Evolutionary conservation across 2,888 invertebrate genomes (phyloP).

Genomic region (Agrenia bidenticulata): DNA sequence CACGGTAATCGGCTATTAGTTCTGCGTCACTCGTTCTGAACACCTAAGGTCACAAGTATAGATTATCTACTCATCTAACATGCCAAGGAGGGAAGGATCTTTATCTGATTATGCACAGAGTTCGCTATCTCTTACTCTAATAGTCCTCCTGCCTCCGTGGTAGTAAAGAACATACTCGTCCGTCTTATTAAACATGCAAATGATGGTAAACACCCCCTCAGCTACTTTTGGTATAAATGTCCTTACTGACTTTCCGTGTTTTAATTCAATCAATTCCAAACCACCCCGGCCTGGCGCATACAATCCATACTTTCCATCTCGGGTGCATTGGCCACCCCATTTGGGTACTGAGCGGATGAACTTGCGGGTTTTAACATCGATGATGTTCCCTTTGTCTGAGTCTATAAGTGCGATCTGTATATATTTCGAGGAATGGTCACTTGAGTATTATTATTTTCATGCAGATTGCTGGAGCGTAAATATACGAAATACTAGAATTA

Average conservation of each 20-base stretch:
- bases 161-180: slow-evolving; percentile 96
- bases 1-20: slow-evolving; percentile 88
- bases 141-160: slow-evolving; percentile 90
- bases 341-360: slow-evolving; percentile 82
- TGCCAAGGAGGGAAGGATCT: too few relatives aligned
- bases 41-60: slow-evolving; percentile 14
- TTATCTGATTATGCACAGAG: too few relatives aligned
- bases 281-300: slow-evolving; percentile 93
- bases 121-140: too few relatives aligned
- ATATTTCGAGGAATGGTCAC: neutral
- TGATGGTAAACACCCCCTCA: slow-evolving; percentile 18
- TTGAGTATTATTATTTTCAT: too few relatives aligned
- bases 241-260: slow-evolving; percentile 81
- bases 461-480: too few relatives aligned
- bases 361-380: slow-evolving; percentile 86
- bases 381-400: slow-evolving; percentile 82
- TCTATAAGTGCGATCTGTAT: slow-evolving; percentile 84
- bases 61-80: neutral
- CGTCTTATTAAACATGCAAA: slow-evolving; percentile 88
- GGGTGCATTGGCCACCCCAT: slow-evolving; percentile 88
- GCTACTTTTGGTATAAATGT: slow-evolving; percentile 80
- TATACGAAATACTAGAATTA: neutral
- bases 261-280: slow-evolving; percentile 85
- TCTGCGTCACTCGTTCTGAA: slow-evolving; percentile 76
- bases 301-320: slow-evolving; percentile 84